Evolutionary conservation across 2,888 invertebrate species (phyloP).

Genomic region (Thyatira batis): DNA sequence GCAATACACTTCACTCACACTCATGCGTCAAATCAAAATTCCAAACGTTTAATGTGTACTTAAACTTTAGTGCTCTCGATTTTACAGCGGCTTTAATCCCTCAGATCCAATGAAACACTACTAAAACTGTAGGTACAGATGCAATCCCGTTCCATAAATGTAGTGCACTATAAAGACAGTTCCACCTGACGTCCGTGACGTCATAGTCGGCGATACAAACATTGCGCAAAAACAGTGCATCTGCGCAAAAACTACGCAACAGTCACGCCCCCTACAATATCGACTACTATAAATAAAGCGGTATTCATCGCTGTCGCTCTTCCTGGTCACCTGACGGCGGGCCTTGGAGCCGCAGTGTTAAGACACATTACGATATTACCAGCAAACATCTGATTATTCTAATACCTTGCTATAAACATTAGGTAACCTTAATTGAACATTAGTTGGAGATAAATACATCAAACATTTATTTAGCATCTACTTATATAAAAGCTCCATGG

Average conservation of each 20-base stretch:
- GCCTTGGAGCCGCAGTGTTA: constrained; percentile 42
- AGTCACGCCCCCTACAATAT: constrained; percentile 40
- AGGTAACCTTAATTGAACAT: too few species aligned
- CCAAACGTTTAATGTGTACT: too few species aligned
- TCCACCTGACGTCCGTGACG: constrained; percentile 8
- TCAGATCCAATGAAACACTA: not conserved
- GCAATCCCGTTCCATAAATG: not conserved
- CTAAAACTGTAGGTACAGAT: not conserved
- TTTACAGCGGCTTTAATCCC: not conserved
- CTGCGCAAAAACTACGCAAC: constrained; percentile 43
- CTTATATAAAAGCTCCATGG: too few species aligned
- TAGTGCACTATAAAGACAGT: not conserved
- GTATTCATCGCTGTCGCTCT: constrained; percentile 49
- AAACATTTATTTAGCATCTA: too few species aligned
- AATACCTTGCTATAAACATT: not conserved
- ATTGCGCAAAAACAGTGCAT: constrained; percentile 28
- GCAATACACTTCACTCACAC: too few species aligned
- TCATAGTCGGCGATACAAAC: constrained; percentile 15
- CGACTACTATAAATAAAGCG: constrained; percentile 45
- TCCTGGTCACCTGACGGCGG: constrained; percentile 56
- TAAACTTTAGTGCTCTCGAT: not conserved
- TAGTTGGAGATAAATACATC: too few species aligned
- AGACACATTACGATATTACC: constrained; percentile 15
- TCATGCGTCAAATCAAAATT: too few species aligned
- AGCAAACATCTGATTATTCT: constrained; percentile 4